phyloP scores from a whole-genome alignment of 1,140 invertebrate genomes.

The Melitaea cinxia region DNA sequence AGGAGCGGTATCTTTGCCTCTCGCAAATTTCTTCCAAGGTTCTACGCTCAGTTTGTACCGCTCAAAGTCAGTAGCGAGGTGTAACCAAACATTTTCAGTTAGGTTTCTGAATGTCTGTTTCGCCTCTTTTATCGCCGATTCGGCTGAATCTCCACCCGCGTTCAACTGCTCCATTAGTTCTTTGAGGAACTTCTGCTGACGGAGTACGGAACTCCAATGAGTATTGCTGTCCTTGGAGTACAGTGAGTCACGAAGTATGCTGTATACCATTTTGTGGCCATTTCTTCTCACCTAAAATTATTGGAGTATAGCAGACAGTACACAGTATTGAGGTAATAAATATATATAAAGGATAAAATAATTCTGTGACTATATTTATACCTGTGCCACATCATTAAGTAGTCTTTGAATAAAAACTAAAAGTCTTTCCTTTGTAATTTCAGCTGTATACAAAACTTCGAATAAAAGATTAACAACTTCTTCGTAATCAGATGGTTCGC shows the following conservation, averaged over 20 bases:
- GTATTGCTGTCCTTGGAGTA: slow-evolving; percentile 87
- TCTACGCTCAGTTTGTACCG: slow-evolving; percentile 76
- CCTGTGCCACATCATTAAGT: slow-evolving; percentile 87
- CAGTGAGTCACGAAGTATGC: slow-evolving; percentile 60
- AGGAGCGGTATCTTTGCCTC: slow-evolving; percentile 51
- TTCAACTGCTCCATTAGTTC: slow-evolving; percentile 83
- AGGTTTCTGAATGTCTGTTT: slow-evolving; percentile 84
- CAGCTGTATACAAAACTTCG: slow-evolving; percentile 87
- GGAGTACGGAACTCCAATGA: slow-evolving; percentile 85
- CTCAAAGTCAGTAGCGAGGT: slow-evolving; percentile 88
- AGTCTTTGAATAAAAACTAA: slow-evolving; percentile 89
- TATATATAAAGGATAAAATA: too few species aligned
- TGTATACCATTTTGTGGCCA: slow-evolving; percentile 70
- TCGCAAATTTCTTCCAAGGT: slow-evolving; percentile 82
- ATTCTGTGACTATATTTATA: neutral
- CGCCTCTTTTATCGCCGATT: slow-evolving; percentile 84
- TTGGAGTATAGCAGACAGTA: too few species aligned
- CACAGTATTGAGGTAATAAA: too few species aligned
- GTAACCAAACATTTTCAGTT: slow-evolving; percentile 84
- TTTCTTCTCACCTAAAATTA: slow-evolving; percentile 62
- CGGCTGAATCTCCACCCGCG: slow-evolving; percentile 79
- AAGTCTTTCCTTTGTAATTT: slow-evolving; percentile 88
- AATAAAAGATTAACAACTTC: slow-evolving; percentile 89
- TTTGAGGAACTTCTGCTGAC: slow-evolving; percentile 90
- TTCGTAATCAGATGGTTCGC: slow-evolving; percentile 89